Evolutionary conservation across 2,888 invertebrate genomes (phyloP), one percentile per base, ranked within the genome.

Genomic region (Lochmaea crataegi): DNA sequence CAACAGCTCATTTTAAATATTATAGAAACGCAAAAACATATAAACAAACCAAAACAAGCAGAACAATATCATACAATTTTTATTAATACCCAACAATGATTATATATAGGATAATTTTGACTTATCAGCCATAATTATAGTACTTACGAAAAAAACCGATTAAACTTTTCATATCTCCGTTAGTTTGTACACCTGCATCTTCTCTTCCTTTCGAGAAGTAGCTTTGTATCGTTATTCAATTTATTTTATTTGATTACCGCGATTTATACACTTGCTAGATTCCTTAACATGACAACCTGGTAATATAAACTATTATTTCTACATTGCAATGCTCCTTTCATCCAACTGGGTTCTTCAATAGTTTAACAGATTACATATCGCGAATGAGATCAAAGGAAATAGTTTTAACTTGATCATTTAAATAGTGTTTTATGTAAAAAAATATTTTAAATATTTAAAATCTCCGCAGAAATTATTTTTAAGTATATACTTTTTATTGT

Each of bases 201-300:
- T 61, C 64, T 71, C 57, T 51, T 32, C 48, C 48, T n/a, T 60
- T 69, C 72, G 72, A 65, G 53, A 10, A 53, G 60, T 69, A 61
- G 63, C 68, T 72, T 75, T 48, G 68, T 69, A 75, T 76, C 77
- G 72, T 77, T 76, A 77, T 76, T 76, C 74, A 77, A 75, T 78
- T 78, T 75, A 79, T 77, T 79, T 72, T 75, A 77, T 77, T 79
- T 75, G 76, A 77, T 77, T 74, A 73, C 68, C 22, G 75, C 75
- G 75, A 79, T 79, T 79, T 76, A 79, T 77, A 76, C 74, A 75
- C 76, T 73, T 71, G 71, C 73, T 72, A 68, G 74, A 73, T 73
- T 72, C 66, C 58, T 57, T 67, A 60, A 70, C 72, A 53, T 74
- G 69, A 72, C 75, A 70, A 73, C 69, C 63, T 72, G 38, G 68